Evolutionary conservation across 2,113 vertebrate species (phyloP).

Genomic region (Sturnira hondurensis): DNA sequence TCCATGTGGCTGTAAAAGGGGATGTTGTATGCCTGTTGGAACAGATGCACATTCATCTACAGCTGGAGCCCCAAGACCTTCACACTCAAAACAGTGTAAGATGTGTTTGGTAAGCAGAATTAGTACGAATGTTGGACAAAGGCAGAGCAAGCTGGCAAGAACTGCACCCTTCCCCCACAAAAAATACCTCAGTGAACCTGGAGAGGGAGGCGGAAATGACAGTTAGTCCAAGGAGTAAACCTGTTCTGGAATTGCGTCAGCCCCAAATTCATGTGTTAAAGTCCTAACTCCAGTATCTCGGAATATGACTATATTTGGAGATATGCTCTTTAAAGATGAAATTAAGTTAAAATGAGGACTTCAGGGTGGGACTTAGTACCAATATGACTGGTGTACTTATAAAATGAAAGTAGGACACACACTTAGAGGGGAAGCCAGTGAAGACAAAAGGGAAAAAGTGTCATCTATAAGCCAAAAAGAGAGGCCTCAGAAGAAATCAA

Average conservation of each 20-base stretch:
- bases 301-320: background rate
- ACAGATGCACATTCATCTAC: background rate
- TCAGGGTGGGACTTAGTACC: background rate
- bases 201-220: background rate
- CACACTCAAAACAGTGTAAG: background rate
- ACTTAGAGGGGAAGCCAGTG: background rate
- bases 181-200: background rate
- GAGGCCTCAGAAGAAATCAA: background rate
- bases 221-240: background rate
- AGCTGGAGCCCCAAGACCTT: background rate
- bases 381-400: background rate
- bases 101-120: background rate
- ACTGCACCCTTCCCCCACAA: background rate
- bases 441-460: background rate
- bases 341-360: background rate
- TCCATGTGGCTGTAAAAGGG: background rate
- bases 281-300: background rate
- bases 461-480: background rate
- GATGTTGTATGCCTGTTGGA: background rate
- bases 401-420: background rate
- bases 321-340: background rate
- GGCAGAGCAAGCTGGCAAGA: background rate
- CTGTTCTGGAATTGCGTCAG: background rate
- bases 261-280: background rate
- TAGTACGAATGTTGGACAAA: background rate